These are phyloP conservation scores for Elysia chlorotica DNA, from an alignment of 1,140 invertebrate species.

Conservation along the genomic window DNA sequence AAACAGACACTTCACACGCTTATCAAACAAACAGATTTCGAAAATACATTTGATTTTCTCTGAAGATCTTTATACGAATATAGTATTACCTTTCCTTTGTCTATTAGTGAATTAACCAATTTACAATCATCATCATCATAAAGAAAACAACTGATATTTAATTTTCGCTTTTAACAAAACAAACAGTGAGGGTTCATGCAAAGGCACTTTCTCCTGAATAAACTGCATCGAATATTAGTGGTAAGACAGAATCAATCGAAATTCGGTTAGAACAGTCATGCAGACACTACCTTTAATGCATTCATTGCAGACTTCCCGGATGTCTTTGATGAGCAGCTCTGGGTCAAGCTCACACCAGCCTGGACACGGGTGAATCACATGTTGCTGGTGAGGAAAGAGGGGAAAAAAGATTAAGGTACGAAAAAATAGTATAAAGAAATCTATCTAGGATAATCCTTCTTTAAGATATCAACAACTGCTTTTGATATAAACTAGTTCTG, in stretches of 20 bases:
- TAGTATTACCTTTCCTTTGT: too few relatives aligned
- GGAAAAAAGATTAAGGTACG: background rate
- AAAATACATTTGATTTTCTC: too few relatives aligned
- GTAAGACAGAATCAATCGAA: background rate
- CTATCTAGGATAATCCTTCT: too few relatives aligned
- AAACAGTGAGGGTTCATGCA: background rate
- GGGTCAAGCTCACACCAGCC: constrained; percentile 89
- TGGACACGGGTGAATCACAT: constrained; percentile 75
- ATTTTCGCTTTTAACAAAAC: background rate
- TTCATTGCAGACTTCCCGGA: constrained; percentile 71
- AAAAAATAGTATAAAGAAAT: background rate
- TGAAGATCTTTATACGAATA: too few relatives aligned
- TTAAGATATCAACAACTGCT: background rate
- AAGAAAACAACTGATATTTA: background rate
- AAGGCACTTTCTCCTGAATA: too few relatives aligned
- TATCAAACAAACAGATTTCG: too few relatives aligned
- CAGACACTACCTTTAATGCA: constrained; percentile 69
- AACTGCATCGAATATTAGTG: background rate
- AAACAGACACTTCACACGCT: too few relatives aligned
- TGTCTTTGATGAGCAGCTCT: constrained; percentile 77
- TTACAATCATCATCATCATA: background rate
- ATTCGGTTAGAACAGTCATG: background rate
- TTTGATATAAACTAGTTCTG: background rate
- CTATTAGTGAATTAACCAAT: background rate
- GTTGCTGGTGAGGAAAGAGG: constrained; percentile 68